Base-by-base conservation (phyloP, 2,888 invertebrate genomes). In the Spodoptera picta region DNA sequence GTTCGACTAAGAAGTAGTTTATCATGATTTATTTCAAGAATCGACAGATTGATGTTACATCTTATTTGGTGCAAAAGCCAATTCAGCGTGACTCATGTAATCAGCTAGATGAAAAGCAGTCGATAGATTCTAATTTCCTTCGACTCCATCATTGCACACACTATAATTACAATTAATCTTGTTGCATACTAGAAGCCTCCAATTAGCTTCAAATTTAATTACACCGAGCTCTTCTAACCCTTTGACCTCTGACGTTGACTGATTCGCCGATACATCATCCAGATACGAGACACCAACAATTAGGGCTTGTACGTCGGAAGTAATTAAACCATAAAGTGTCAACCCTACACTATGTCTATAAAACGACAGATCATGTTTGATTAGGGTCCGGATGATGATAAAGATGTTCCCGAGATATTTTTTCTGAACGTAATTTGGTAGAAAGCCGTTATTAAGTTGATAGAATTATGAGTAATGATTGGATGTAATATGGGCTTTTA, bases 251-350 rank as follows among this genome's bases (percentile, higher is more conserved):
- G 77, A 82, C 87, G 83, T 81, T 86, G 89, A 87, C 84, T 86
- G 88, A 89, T 89, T 82, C 75, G 74, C 83, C 82, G 76, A 87
- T 89, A 85, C 82, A 84, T 89, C 88, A 88, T 85, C 82, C 43
- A 83, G 88, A 85, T 87, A 88, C 77, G 77, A 79, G 85, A 88
- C 81, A 86, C 83, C 84, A 83, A 83, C 85, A 85, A 87, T 86
- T 84, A 85, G 75, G 80, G 80, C 72, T 62, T 76, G 76, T 70
- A 66, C 59, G 73, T 66, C 83, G 89, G 89, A 89, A 85, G 86
- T 86, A 87, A 89, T 89, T 87, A 86, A 85, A 78, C 72, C 86
- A 85, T 87, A 86, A 87, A 88, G 78, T 79, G 81, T 81, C 69
- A 76, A 79, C 80, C 77, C 77, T 73, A 76, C 71, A 79, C 73